A percentile compares a stretch with the other conserved stretches of the same genome.
Evolutionary conservation across 2,797 vertebrate genomes (phyloP).

Genomic region (Emys orbicularis): DNA sequence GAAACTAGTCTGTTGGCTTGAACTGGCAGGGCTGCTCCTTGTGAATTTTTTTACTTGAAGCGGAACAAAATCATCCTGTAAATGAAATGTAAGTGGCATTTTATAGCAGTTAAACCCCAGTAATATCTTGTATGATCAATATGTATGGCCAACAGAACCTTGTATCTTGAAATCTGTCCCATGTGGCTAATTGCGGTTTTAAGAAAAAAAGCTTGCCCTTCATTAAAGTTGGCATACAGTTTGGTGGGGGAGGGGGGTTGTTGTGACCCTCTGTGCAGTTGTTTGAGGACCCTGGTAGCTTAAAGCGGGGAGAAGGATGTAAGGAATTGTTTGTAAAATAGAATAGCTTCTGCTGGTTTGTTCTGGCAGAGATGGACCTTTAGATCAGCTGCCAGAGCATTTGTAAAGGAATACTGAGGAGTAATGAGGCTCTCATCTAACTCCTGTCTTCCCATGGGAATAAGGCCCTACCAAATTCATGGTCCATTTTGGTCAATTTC

Average conservation of each 20-base stretch:
- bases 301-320: background rate
- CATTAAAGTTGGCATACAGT: background rate
- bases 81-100: background rate
- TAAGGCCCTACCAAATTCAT: too few species aligned
- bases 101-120: background rate
- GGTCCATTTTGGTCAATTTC: too few species aligned
- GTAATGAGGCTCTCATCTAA: background rate
- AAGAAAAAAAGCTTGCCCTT: background rate
- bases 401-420: background rate
- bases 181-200: background rate
- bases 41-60: background rate
- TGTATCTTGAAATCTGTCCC: background rate
- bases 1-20: background rate
- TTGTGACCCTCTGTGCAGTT: background rate
- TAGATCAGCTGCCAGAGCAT: background rate
- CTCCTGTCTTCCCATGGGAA: background rate
- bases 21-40: background rate
- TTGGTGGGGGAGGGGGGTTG: accelerated
- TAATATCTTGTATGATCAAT: background rate
- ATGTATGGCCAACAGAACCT: background rate
- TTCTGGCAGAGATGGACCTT: background rate
- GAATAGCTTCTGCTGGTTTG: background rate
- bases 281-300: background rate
- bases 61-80: background rate
- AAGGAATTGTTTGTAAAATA: background rate